A percentile compares a stretch with the other conserved stretches of the same genome.
These are phyloP conservation scores for Orycteropus afer DNA, from an alignment of 2,113 vertebrate genomes.

Conservation along the genomic window DNA sequence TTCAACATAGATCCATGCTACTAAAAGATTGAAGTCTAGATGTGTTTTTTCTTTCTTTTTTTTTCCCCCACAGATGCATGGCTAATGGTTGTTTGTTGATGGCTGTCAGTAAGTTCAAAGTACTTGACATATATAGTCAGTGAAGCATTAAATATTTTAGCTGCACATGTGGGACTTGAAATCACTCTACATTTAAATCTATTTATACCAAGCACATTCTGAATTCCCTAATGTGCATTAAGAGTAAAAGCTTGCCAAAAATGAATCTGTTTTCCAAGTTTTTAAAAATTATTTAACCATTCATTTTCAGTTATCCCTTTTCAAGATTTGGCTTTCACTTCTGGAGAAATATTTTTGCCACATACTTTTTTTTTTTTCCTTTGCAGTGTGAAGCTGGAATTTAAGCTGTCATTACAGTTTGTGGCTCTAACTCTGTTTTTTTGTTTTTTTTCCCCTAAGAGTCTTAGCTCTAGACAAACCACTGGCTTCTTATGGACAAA, in stretches of 20 bases:
- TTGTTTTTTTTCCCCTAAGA: not conserved
- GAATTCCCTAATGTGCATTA: slow-evolving; percentile 53
- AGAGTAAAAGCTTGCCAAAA: slow-evolving; percentile 45
- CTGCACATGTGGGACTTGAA: slow-evolving; percentile 45
- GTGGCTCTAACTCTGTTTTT: not conserved
- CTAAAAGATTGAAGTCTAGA: not conserved
- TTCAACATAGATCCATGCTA: not conserved
- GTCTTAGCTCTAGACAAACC: slow-evolving; percentile 7
- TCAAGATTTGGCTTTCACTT: slow-evolving; percentile 55
- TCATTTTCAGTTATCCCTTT: slow-evolving; percentile 43
- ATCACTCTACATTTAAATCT: slow-evolving; percentile 66
- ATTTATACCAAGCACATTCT: slow-evolving; percentile 60
- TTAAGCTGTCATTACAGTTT: not conserved
- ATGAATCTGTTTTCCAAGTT: slow-evolving; percentile 45
- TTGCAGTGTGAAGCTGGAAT: not conserved
- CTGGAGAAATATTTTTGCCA: slow-evolving; percentile 29
- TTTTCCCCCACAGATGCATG: not conserved
- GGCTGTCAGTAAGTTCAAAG: slow-evolving; percentile 50
- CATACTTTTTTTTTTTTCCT: slow-evolving; percentile 9
- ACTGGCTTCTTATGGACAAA: not conserved
- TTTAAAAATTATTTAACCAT: slow-evolving; percentile 54
- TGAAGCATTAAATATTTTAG: slow-evolving; percentile 67
- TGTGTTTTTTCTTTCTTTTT: not conserved
- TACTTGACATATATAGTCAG: slow-evolving; percentile 13
- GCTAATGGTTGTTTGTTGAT: slow-evolving; percentile 25